A percentile compares a stretch with the other conserved stretches of the same genome.
Conservation (phyloP, 2,113 vertebrate genomes). For the Pionites leucogaster region DNA sequence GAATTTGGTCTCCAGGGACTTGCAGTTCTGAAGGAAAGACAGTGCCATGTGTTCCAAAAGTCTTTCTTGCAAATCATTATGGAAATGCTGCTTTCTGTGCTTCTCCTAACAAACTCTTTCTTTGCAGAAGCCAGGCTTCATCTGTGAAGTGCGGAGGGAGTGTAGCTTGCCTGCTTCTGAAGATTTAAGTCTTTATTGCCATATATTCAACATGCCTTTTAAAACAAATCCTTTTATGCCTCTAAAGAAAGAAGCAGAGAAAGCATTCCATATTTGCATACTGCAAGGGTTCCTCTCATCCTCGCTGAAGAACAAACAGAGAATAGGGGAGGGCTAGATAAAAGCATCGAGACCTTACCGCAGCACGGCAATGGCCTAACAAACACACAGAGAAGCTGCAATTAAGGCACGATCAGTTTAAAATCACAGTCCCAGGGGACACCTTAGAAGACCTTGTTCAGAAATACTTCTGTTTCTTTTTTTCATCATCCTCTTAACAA, state of each 20-base stretch:
- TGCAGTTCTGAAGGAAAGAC: constrained; percentile 64
- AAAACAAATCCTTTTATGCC: constrained; percentile 41
- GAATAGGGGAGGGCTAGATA: constrained; percentile 33
- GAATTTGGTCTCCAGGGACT: constrained; percentile 56
- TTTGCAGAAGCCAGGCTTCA: constrained; percentile 57
- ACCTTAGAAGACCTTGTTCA: constrained; percentile 33
- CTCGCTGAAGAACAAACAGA: constrained; percentile 64
- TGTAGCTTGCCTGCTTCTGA: constrained; percentile 29
- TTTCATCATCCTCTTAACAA: constrained; percentile 12
- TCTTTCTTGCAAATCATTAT: constrained; percentile 63
- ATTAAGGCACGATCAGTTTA: constrained; percentile 63
- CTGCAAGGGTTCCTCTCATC: constrained; percentile 49
- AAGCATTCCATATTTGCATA: constrained; percentile 62
- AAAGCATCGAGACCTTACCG: constrained; percentile 47
- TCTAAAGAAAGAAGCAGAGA: constrained; percentile 49
- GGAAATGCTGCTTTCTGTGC: constrained; percentile 53
- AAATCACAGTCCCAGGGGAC: constrained; percentile 48
- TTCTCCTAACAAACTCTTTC: constrained; percentile 55
- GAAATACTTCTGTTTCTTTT: constrained; percentile 27
- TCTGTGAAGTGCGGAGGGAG: constrained; percentile 60
- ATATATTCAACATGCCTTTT: constrained; percentile 53
- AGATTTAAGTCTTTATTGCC: constrained; percentile 51
- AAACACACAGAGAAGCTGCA: constrained; percentile 56
- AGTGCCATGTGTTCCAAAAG: constrained; percentile 64
- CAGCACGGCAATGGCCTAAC: constrained; percentile 49